Percentiles rank a stretch among this genome's conserved stretches.
These are phyloP conservation scores for Bacillus rossius DNA, from an alignment of 1,140 invertebrate species.

Conservation along the genomic window DNA sequence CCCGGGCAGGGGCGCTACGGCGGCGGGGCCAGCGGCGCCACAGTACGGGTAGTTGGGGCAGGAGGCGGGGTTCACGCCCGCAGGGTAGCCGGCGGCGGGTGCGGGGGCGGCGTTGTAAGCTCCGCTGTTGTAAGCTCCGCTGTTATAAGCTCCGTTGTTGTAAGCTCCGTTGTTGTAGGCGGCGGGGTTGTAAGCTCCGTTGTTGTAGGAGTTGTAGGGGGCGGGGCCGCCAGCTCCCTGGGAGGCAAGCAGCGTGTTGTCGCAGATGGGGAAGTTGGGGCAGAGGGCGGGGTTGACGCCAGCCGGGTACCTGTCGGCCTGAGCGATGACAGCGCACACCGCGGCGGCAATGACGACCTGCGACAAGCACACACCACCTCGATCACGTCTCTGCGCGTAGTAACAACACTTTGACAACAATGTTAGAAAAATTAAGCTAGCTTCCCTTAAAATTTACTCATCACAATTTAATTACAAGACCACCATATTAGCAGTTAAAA, in stretches of 20 bases:
- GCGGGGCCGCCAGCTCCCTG: too few species aligned
- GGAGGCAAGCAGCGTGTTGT: constrained; percentile 26
- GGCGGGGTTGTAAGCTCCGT: constrained; percentile 42
- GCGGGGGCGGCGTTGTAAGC: constrained; percentile 7
- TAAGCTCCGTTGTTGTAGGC: constrained; percentile 47
- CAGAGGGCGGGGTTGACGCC: constrained; percentile 49
- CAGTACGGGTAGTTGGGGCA: constrained; percentile 24
- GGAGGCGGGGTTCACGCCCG: constrained; percentile 15
- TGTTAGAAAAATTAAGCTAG: too few species aligned
- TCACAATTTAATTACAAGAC: too few species aligned
- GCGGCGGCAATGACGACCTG: constrained; percentile 29
- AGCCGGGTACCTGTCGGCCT: constrained; percentile 42
- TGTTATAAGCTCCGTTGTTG: constrained; percentile 55
- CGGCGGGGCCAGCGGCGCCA: too few species aligned
- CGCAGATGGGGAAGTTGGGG: constrained; percentile 42
- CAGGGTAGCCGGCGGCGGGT: constrained; percentile 12
- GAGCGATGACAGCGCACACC: constrained; percentile 34
- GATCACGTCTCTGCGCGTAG: too few species aligned
- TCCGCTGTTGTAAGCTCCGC: constrained; percentile 23
- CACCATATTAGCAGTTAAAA: too few species aligned
- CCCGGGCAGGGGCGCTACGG: too few species aligned
- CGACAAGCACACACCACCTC: neutral
- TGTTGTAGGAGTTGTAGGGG: constrained; percentile 38
- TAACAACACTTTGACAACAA: too few species aligned
- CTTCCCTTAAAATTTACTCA: too few species aligned